Percentiles rank a stretch among this genome's conserved stretches.
Conservation (phyloP, 2,797 vertebrate species). For the Coilia nasus region DNA sequence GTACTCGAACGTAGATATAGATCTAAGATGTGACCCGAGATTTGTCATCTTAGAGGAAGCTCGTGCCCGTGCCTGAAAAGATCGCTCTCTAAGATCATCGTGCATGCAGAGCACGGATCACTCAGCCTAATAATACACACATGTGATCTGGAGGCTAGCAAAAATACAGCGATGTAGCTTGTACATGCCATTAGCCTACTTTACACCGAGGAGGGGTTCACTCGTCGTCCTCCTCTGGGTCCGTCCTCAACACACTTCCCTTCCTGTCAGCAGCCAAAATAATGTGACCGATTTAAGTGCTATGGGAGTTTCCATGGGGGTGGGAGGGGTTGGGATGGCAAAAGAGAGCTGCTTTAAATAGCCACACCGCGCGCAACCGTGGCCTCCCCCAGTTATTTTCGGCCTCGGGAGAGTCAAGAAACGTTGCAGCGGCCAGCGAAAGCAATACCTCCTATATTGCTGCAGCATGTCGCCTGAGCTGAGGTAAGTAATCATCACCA, state of each 20-base stretch:
- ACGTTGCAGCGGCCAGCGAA: conserved; percentile 2
- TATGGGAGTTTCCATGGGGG: conserved; percentile 58
- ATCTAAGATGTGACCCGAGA: neutral
- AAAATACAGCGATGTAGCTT: neutral
- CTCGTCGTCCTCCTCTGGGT: conserved; percentile 31
- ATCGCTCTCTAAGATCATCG: neutral
- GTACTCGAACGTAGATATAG: neutral
- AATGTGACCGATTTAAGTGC: conserved; percentile 63
- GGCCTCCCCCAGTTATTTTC: conserved; percentile 17
- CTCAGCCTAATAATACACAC: conserved; percentile 1
- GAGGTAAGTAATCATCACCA: neutral
- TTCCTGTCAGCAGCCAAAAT: conserved; percentile 48
- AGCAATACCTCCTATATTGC: neutral
- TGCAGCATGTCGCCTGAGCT: neutral
- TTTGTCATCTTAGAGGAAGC: neutral
- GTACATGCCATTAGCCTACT: conserved; percentile 16
- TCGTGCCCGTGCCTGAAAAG: neutral
- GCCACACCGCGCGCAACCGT: neutral
- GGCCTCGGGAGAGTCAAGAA: neutral
- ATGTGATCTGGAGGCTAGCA: neutral
- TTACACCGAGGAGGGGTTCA: neutral
- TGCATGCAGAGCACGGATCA: neutral
- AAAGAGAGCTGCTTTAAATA: conserved; percentile 8
- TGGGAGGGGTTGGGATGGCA: conserved; percentile 44
- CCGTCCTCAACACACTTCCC: conserved; percentile 35